Evolutionary conservation across 2,113 vertebrate species (phyloP).

Genomic region (Pardalotus punctatus): DNA sequence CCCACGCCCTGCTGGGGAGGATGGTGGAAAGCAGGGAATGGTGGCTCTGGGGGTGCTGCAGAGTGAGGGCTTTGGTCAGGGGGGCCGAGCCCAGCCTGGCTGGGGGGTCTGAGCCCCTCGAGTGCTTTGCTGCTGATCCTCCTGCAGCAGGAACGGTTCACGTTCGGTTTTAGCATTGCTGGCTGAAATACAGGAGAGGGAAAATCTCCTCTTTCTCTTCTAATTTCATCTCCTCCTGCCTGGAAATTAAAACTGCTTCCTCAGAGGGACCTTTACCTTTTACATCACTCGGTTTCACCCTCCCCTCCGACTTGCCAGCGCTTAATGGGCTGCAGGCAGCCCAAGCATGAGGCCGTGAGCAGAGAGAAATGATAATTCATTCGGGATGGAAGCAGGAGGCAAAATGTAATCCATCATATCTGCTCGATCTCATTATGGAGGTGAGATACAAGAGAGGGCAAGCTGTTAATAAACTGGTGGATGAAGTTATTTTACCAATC

Average conservation of each 20-base stretch:
- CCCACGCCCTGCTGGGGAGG: neutral
- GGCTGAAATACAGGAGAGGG: neutral
- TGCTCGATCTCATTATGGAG: slow-evolving; percentile 74
- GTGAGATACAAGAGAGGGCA: slow-evolving; percentile 71
- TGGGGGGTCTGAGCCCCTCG: accelerated
- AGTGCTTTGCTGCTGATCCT: neutral
- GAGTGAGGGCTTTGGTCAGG: neutral
- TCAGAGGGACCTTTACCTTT: slow-evolving; percentile 60
- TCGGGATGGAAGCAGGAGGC: slow-evolving; percentile 60
- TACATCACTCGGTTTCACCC: neutral
- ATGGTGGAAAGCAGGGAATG: neutral
- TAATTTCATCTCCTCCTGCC: slow-evolving; percentile 8
- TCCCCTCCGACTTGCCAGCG: neutral
- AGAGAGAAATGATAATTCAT: slow-evolving; percentile 69
- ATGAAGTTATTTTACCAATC: slow-evolving; percentile 63
- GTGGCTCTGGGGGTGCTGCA: neutral
- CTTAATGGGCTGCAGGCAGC: slow-evolving; percentile 58
- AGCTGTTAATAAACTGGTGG: slow-evolving; percentile 70
- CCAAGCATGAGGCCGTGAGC: neutral
- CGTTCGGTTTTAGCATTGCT: neutral
- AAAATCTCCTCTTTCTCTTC: neutral
- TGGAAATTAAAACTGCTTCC: slow-evolving; percentile 62
- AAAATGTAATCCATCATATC: slow-evolving; percentile 70
- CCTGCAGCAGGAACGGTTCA: neutral
- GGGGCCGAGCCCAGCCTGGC: neutral